Conservation (phyloP, 1,140 invertebrate species). For the Yoshiicerus persimilis region DNA sequence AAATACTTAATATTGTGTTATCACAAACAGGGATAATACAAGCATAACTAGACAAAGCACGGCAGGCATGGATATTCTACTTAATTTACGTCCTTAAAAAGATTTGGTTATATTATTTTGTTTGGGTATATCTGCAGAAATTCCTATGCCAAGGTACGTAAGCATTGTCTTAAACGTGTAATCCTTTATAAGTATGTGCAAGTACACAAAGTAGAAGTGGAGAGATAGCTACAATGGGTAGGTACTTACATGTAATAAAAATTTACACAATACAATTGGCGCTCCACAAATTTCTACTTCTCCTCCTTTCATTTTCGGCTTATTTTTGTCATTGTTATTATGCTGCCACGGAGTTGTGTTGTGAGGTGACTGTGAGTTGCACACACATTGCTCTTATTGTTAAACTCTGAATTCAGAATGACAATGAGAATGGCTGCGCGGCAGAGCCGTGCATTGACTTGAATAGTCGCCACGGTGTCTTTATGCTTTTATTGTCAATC, state of each 20-base stretch:
- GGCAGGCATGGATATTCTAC: neutral
- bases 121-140: too few relatives aligned
- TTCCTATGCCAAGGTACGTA: too few relatives aligned
- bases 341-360: neutral
- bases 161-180: too few relatives aligned
- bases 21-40: neutral
- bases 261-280: neutral
- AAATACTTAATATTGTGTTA: neutral
- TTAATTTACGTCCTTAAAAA: neutral
- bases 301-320: neutral
- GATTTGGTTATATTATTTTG: too few relatives aligned
- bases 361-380: neutral
- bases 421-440: neutral
- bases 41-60: neutral
- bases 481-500: neutral
- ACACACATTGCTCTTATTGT: neutral
- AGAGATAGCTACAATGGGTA: too few relatives aligned
- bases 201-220: too few relatives aligned
- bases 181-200: too few relatives aligned
- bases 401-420: neutral
- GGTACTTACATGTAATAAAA: neutral
- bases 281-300: neutral
- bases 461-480: neutral
- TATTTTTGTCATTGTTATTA: slow-evolving; percentile 5
- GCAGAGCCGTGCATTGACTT: neutral